phyloP scores from a whole-genome alignment of 2,113 vertebrate genomes.

The Strix uralensis region DNA sequence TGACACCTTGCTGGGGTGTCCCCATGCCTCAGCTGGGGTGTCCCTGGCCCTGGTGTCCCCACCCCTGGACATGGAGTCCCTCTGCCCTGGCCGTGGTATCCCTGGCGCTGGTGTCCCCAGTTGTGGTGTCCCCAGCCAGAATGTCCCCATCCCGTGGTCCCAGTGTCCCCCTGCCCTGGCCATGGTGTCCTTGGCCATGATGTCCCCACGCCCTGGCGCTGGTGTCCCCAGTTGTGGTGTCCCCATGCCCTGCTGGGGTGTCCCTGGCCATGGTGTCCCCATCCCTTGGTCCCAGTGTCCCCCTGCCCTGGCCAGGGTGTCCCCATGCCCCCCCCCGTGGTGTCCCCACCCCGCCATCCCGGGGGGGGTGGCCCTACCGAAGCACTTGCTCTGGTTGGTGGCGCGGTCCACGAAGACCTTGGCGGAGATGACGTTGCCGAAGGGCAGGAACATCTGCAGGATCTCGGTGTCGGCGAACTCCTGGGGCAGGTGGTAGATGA shows the following conservation, averaged over 20 bases:
- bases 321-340: background rate
- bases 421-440: constrained; percentile 96
- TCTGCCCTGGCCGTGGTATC: background rate
- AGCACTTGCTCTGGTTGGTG: constrained; percentile 99
- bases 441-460: constrained; percentile 98
- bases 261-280: too few relatives aligned
- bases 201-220: background rate
- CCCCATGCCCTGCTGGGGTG: background rate
- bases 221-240: background rate
- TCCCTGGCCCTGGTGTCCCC: background rate
- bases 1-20: background rate
- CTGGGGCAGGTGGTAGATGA: constrained; percentile 99
- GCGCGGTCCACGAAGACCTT: constrained; percentile 97
- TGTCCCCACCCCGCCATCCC: background rate
- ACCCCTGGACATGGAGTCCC: background rate
- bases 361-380: constrained; percentile 78
- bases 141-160: background rate
- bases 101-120: background rate
- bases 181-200: background rate
- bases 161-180: background rate
- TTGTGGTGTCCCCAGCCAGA: too few relatives aligned
- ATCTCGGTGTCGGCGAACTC: constrained; percentile 97
- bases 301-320: background rate
- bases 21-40: background rate
- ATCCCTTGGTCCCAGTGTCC: background rate